These are phyloP conservation scores for Callithrix jacchus DNA, from an alignment of 2,113 vertebrate genomes.

Conservation along the genomic window DNA sequence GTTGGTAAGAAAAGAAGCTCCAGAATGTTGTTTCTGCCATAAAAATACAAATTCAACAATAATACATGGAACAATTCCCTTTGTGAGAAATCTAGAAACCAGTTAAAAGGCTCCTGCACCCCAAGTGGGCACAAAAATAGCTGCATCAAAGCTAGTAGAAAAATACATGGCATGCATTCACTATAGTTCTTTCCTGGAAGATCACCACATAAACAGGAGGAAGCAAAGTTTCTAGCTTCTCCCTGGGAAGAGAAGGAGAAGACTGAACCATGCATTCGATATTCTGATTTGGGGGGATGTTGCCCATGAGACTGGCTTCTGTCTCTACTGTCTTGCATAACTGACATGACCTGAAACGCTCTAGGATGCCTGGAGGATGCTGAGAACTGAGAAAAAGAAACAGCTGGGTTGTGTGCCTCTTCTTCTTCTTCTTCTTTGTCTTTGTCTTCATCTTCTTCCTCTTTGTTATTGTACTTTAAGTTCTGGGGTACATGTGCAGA, in stretches of 20 bases:
- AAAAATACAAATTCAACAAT: not conserved
- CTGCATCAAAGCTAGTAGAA: not conserved
- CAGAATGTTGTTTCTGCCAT: not conserved
- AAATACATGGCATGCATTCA: not conserved
- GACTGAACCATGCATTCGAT: too few relatives aligned
- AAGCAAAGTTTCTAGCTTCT: not conserved
- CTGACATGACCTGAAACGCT: not conserved
- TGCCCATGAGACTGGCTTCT: not conserved
- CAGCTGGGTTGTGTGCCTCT: not conserved
- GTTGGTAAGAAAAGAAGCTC: not conserved
- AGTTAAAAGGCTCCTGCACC: not conserved
- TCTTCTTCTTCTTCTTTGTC: too few relatives aligned
- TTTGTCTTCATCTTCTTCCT: too few relatives aligned
- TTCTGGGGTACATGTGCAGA: too few relatives aligned
- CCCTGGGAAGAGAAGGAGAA: not conserved
- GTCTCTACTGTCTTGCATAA: not conserved
- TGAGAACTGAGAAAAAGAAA: not conserved
- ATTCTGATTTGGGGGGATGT: not conserved
- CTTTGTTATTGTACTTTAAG: too few relatives aligned
- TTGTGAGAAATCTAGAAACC: not conserved
- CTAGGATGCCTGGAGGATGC: not conserved
- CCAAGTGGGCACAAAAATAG: not conserved
- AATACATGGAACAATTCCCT: not conserved
- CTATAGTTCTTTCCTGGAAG: accelerated
- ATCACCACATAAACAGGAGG: not conserved